Percentiles rank a stretch among this genome's conserved stretches.
Evolutionary conservation across 2,888 invertebrate species (phyloP).

Genomic region (Anodontia alba): DNA sequence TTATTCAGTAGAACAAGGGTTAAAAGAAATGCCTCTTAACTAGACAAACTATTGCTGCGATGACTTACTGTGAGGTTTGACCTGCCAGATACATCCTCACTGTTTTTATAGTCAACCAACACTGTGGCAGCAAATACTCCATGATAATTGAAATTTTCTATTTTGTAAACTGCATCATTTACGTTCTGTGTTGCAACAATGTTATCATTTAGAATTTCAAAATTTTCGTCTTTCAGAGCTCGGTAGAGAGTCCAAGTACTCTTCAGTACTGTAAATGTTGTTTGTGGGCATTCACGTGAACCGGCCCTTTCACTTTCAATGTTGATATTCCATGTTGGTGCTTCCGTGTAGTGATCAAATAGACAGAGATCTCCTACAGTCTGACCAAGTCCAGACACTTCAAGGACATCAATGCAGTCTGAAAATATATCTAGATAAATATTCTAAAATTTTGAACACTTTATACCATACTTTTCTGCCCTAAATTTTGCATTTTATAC

Average conservation of each 20-base stretch:
- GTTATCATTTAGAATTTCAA: background rate
- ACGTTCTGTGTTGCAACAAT: background rate
- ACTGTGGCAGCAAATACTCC: background rate
- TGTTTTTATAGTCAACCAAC: background rate
- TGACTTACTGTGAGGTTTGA: background rate
- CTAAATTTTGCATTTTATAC: too few relatives aligned
- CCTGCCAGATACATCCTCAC: background rate
- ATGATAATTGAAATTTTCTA: background rate
- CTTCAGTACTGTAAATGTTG: background rate
- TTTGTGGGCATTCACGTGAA: background rate
- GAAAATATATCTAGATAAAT: too few relatives aligned
- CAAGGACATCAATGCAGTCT: background rate
- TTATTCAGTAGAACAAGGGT: too few relatives aligned
- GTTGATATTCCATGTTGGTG: background rate
- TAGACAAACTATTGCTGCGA: too few relatives aligned
- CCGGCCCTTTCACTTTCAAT: background rate
- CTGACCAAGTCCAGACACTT: background rate
- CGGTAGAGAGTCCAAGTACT: background rate
- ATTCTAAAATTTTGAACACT: too few relatives aligned
- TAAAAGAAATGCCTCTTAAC: too few relatives aligned
- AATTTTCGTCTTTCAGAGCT: background rate
- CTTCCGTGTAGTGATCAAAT: background rate
- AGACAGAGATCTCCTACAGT: background rate
- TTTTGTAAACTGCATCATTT: background rate
- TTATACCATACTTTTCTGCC: too few relatives aligned